Evolutionary conservation across 2,113 vertebrate species (phyloP).

Genomic region (Panurus biarmicus): DNA sequence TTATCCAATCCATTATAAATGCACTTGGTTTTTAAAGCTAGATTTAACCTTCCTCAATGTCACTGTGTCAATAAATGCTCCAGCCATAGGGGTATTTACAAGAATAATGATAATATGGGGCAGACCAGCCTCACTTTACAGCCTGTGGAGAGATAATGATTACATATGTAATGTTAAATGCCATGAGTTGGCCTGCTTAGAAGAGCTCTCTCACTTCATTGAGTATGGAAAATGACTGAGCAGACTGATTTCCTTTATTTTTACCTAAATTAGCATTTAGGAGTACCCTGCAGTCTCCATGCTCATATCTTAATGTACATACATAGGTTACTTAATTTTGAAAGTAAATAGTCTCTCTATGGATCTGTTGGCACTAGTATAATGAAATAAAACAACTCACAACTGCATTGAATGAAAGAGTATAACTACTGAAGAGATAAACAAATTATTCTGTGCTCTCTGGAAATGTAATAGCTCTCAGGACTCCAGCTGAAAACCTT

Average conservation of each 20-base stretch:
- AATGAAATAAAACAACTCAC: not conserved
- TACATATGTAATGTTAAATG: not conserved
- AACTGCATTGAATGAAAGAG: not conserved
- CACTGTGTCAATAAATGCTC: not conserved
- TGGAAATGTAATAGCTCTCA: constrained; percentile 24
- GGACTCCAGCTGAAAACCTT: constrained; percentile 33
- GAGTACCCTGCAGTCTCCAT: not conserved
- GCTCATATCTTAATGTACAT: not conserved
- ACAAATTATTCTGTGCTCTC: constrained; percentile 20
- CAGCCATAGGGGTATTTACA: not conserved
- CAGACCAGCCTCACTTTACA: not conserved
- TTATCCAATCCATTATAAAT: constrained; percentile 23
- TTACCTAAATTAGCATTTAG: constrained; percentile 18
- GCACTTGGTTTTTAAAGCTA: not conserved
- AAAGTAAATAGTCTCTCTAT: constrained; percentile 10
- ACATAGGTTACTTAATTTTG: not conserved
- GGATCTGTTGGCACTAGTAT: not conserved
- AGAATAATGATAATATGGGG: not conserved
- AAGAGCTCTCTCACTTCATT: not conserved
- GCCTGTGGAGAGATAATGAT: not conserved
- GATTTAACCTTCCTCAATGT: constrained; percentile 29
- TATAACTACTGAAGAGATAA: not conserved
- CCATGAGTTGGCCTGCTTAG: not conserved
- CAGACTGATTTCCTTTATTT: constrained; percentile 4
- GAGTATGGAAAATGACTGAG: not conserved